Conservation (phyloP, 2,888 invertebrate species). For the Drosophila macrothrix region DNA sequence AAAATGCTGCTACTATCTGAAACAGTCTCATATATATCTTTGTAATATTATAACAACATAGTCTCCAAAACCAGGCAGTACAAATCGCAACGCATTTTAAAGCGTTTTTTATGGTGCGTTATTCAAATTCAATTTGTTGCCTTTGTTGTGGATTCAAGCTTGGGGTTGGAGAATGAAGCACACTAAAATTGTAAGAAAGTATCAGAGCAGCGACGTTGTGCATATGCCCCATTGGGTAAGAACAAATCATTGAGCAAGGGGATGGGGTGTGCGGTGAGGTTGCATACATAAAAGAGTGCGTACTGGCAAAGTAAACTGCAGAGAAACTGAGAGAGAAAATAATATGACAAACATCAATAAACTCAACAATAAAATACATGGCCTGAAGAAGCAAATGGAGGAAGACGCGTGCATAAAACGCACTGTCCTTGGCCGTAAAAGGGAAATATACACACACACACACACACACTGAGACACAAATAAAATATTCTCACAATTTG, state of each 20-base stretch:
- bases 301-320: slow-evolving; percentile 15
- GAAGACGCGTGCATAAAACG: slow-evolving; percentile 40
- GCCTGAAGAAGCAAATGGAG: slow-evolving; percentile 25
- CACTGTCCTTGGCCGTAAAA: slow-evolving; percentile 63
- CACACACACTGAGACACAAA: not conserved
- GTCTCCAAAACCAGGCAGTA: slow-evolving; percentile 4
- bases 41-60: slow-evolving; percentile 16
- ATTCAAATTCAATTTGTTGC: slow-evolving; percentile 61
- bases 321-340: slow-evolving; percentile 13
- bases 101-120: slow-evolving; percentile 54
- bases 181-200: slow-evolving; percentile 53
- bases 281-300: slow-evolving; percentile 40
- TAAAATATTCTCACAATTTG: slow-evolving; percentile 46
- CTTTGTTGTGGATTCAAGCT: slow-evolving; percentile 9
- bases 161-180: not conserved
- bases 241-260: not conserved
- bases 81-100: slow-evolving; percentile 38
- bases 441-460: slow-evolving; percentile 15
- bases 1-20: not conserved
- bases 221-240: slow-evolving; percentile 53
- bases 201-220: slow-evolving; percentile 42
- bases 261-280: not conserved
- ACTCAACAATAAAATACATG: slow-evolving; percentile 63
- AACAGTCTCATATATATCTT: slow-evolving; percentile 15
- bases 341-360: slow-evolving; percentile 75